Evolutionary conservation across 2,888 invertebrate genomes (phyloP).

Genomic region (Orchesellides sinensis): DNA sequence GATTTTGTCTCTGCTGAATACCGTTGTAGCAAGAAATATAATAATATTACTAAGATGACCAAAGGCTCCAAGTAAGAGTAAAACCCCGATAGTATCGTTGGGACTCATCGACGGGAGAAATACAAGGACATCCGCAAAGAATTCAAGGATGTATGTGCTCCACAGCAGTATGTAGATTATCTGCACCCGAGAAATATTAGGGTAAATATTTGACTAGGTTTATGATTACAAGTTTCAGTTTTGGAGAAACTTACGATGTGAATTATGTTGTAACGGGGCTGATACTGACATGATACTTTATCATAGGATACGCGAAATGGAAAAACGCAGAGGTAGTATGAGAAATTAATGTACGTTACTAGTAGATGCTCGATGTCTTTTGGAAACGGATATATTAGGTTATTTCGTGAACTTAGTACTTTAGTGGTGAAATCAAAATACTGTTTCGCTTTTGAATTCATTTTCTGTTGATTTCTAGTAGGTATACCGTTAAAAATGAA

Average conservation of each 20-base stretch:
- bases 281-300: not conserved
- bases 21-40: not conserved
- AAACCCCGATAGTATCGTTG: not conserved
- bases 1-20: not conserved
- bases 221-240: no score
- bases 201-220: no score
- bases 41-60: constrained; percentile 22
- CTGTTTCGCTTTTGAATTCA: not conserved
- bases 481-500: no score
- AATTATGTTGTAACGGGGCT: constrained; percentile 11
- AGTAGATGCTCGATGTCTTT: constrained; percentile 22
- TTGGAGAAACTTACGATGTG: constrained; percentile 11
- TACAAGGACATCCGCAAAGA: not conserved
- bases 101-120: not conserved
- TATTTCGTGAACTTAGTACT: constrained; percentile 9
- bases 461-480: no score
- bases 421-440: constrained; percentile 24
- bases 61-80: constrained; percentile 17
- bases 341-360: not conserved
- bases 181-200: not conserved
- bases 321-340: not conserved
- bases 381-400: constrained; percentile 9
- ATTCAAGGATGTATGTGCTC: not conserved
- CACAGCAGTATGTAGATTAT: not conserved
- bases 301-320: constrained; percentile 16